Conservation (phyloP, 2,113 vertebrate genomes). For the chimpanzee (Pan troglodytes) region NHGRI_mPanTro3-v2.1_pri NC_072418.2:8847501-8848000, state of each 20-base stretch:
- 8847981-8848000: too few relatives aligned
- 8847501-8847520: background rate
- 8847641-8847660: slow-evolving; percentile 36
- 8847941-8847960: too few relatives aligned
- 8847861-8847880: too few relatives aligned
- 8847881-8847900: too few relatives aligned
- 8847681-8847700: accelerated
- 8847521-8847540: background rate
- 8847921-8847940: too few relatives aligned
- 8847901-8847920: too few relatives aligned
- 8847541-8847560: background rate
- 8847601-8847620: background rate
- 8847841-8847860: background rate
- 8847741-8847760: too few relatives aligned
- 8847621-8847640: background rate
- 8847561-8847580: background rate
- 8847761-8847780: background rate
- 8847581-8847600: background rate
- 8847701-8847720: background rate
- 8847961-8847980: too few relatives aligned
- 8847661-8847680: background rate
- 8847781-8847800: background rate
- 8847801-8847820: background rate
- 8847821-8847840: background rate
- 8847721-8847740: background rate